Percentiles rank a stretch among this genome's conserved stretches.
Evolutionary conservation across 2,888 invertebrate species (phyloP).

Genomic region (Loripinus fragilis): DNA sequence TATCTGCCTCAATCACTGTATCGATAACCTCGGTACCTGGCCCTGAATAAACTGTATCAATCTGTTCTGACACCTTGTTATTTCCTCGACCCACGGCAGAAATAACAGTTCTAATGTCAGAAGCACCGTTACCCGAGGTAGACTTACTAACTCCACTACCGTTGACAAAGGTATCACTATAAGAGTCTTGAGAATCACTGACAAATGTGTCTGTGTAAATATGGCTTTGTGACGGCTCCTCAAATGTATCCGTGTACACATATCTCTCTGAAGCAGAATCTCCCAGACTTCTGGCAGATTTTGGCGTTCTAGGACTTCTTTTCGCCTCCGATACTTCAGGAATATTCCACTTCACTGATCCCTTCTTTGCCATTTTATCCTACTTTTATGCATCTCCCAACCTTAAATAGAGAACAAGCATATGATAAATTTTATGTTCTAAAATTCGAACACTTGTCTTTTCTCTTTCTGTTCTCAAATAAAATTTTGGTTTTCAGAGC

Average conservation of each 20-base stretch:
- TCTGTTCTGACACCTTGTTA: slow-evolving; percentile 28
- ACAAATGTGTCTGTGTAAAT: slow-evolving; percentile 54
- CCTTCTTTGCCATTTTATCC: slow-evolving; percentile 30
- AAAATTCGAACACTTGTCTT: no score
- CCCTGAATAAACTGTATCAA: slow-evolving; percentile 32
- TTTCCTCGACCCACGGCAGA: slow-evolving; percentile 36
- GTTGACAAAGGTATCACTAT: slow-evolving; percentile 48
- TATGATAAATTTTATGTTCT: no score
- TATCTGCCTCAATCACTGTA: slow-evolving; percentile 46
- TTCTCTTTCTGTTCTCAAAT: no score
- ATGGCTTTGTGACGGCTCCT: slow-evolving; percentile 34
- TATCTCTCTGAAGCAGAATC: slow-evolving; percentile 46
- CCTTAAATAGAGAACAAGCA: no score
- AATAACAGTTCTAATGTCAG: slow-evolving; percentile 35
- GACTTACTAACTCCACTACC: slow-evolving; percentile 28
- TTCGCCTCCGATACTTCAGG: slow-evolving; percentile 21
- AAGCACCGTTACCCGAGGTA: slow-evolving; percentile 15
- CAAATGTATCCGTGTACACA: slow-evolving; percentile 43
- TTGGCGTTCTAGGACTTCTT: slow-evolving; percentile 13
- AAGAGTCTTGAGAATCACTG: slow-evolving; percentile 49
- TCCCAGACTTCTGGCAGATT: slow-evolving; percentile 13
- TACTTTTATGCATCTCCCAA: not conserved
- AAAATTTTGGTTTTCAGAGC: no score
- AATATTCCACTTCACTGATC: slow-evolving; percentile 38
- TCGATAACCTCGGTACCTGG: slow-evolving; percentile 41